Evolutionary conservation across 2,888 invertebrate genomes (phyloP).

Genomic region (Cenopis cana): DNA sequence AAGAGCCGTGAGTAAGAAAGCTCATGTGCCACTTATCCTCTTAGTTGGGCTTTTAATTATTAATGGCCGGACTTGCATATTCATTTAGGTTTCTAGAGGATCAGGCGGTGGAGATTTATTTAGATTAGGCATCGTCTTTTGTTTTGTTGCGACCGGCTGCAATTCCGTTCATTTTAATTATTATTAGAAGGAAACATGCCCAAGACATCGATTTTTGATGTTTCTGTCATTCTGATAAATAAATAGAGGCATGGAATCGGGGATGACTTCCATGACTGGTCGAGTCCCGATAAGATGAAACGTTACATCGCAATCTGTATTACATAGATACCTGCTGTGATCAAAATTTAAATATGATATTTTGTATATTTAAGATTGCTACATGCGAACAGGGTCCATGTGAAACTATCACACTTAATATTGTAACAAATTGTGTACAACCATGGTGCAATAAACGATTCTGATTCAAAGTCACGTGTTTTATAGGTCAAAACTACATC

Average conservation of each 20-base stretch:
- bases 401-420: too few species aligned
- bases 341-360: too few species aligned
- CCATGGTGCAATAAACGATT: too few species aligned
- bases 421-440: too few species aligned
- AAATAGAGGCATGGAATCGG: neutral
- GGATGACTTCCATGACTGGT: too few species aligned
- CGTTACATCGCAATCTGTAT: too few species aligned
- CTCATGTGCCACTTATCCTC: constrained; percentile 31
- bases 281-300: too few species aligned
- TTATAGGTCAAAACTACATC: too few species aligned
- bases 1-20: constrained; percentile 25
- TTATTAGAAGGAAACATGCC: neutral
- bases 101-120: constrained; percentile 2
- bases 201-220: neutral
- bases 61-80: constrained; percentile 27
- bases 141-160: neutral
- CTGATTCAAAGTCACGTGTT: too few species aligned
- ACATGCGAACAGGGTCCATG: too few species aligned
- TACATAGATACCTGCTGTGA: too few species aligned
- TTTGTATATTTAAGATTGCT: too few species aligned
- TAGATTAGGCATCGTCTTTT: constrained; percentile 15
- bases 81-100: constrained; percentile 7
- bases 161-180: neutral
- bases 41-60: constrained; percentile 32
- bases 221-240: neutral